Conservation (phyloP, 2,888 invertebrate species). For the Toxonevra muliebris region DNA sequence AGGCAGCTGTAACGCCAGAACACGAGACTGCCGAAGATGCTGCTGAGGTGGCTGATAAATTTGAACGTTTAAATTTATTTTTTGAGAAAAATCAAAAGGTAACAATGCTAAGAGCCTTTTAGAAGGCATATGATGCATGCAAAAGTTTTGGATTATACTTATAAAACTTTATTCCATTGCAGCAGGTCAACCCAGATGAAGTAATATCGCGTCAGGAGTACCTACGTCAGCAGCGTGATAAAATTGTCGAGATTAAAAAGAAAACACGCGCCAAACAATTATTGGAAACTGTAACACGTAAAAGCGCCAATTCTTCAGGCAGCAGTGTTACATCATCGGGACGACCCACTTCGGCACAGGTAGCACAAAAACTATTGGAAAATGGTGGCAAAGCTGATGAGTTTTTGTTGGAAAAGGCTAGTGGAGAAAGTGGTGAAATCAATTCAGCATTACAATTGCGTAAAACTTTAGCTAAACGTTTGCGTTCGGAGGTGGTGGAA, state of each 20-base stretch:
- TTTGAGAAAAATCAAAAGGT: constrained; percentile 58
- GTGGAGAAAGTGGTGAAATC: constrained; percentile 30
- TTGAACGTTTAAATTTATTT: constrained; percentile 63
- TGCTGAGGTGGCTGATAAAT: constrained; percentile 54
- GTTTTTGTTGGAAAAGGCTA: constrained; percentile 7
- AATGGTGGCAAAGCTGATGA: constrained; percentile 59
- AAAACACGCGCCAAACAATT: constrained; percentile 85
- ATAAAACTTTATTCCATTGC: not conserved
- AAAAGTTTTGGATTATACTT: too few relatives aligned
- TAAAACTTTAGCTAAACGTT: constrained; percentile 82
- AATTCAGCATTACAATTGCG: constrained; percentile 77
- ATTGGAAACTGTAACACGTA: constrained; percentile 69
- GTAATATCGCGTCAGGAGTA: constrained; percentile 84
- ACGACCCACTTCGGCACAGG: constrained; percentile 79
- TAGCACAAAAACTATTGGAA: constrained; percentile 75
- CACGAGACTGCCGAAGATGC: constrained; percentile 43
- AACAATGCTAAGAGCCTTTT: not conserved
- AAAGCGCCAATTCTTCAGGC: constrained; percentile 37
- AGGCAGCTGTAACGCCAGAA: constrained; percentile 57
- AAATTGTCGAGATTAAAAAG: constrained; percentile 87
- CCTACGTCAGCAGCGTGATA: constrained; percentile 88
- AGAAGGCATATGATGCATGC: not conserved
- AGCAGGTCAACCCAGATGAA: constrained; percentile 70
- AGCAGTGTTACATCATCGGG: constrained; percentile 43
- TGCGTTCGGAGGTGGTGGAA: constrained; percentile 87